Conservation (phyloP, 2,797 vertebrate species). For the Harpagifer antarcticus region DNA sequence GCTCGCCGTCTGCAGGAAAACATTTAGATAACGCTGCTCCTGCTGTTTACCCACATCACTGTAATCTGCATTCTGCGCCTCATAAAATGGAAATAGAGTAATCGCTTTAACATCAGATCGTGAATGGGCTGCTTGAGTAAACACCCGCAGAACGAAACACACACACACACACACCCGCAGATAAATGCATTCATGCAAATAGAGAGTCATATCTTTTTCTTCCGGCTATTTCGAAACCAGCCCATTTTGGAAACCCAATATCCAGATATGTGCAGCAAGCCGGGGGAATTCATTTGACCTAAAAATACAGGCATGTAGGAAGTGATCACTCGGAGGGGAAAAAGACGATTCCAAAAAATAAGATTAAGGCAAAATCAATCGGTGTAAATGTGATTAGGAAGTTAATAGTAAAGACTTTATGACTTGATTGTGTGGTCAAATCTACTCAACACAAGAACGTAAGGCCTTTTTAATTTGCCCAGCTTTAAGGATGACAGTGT, state of each 20-base stretch:
- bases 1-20: constrained; percentile 60
- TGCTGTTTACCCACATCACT: constrained; percentile 42
- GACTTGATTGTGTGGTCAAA: too few relatives aligned
- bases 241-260: constrained; percentile 58
- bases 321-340: constrained; percentile 52
- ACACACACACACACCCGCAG: constrained; percentile 53
- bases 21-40: constrained; percentile 60
- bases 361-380: constrained; percentile 18
- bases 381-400: constrained; percentile 20
- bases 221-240: constrained; percentile 69
- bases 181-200: constrained; percentile 68
- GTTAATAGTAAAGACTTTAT: background rate
- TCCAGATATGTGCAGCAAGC: constrained; percentile 66
- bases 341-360: constrained; percentile 32
- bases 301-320: constrained; percentile 52
- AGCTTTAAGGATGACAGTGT: too few relatives aligned
- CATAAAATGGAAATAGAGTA: constrained; percentile 63
- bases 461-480: too few relatives aligned
- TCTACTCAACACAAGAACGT: constrained; percentile 3
- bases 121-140: constrained; percentile 66
- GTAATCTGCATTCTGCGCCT: constrained; percentile 51
- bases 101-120: constrained; percentile 64
- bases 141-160: constrained; percentile 57
- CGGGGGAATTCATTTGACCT: constrained; percentile 68
- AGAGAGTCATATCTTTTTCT: constrained; percentile 66